Conservation (phyloP, 2,797 vertebrate genomes). For the Xyrichtys novacula region DNA sequence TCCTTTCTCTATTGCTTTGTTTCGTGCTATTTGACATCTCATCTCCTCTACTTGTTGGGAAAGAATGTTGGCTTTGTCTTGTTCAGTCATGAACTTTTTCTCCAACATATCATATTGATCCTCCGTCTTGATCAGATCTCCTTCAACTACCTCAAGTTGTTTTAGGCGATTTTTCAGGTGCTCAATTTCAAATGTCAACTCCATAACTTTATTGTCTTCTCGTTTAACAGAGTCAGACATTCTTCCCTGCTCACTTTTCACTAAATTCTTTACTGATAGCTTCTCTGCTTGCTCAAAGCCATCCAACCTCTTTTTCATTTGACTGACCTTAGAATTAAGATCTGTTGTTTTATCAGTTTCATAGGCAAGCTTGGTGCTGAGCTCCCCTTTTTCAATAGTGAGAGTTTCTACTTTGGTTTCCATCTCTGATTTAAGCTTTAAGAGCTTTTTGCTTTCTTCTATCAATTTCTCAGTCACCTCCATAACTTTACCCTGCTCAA, state of each 20-base stretch:
- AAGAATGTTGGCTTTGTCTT: constrained; percentile 94
- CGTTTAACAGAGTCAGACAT: constrained; percentile 70
- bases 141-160: constrained; percentile 95
- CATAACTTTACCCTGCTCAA: constrained; percentile 96
- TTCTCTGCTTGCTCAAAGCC: constrained; percentile 90
- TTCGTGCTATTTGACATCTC: constrained; percentile 92
- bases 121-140: constrained; percentile 97
- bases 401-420: constrained; percentile 92
- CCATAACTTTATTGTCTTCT: constrained; percentile 92
- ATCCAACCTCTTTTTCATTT: constrained; percentile 91
- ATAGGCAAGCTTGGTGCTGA: constrained; percentile 85
- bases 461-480: constrained; percentile 97
- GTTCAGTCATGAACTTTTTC: constrained; percentile 93
- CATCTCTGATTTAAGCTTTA: constrained; percentile 98
- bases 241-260: constrained; percentile 79
- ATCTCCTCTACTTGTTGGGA: constrained; percentile 96
- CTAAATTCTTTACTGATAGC: constrained; percentile 82
- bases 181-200: constrained; percentile 94
- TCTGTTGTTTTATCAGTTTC: constrained; percentile 91
- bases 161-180: constrained; percentile 92
- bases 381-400: constrained; percentile 90
- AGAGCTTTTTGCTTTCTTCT: constrained; percentile 96
- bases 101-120: constrained; percentile 96
- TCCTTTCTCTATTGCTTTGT: constrained; percentile 94
- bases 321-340: constrained; percentile 87